phyloP scores from a whole-genome alignment of 2,888 invertebrate species.

The Linyphia triangularis region DNA sequence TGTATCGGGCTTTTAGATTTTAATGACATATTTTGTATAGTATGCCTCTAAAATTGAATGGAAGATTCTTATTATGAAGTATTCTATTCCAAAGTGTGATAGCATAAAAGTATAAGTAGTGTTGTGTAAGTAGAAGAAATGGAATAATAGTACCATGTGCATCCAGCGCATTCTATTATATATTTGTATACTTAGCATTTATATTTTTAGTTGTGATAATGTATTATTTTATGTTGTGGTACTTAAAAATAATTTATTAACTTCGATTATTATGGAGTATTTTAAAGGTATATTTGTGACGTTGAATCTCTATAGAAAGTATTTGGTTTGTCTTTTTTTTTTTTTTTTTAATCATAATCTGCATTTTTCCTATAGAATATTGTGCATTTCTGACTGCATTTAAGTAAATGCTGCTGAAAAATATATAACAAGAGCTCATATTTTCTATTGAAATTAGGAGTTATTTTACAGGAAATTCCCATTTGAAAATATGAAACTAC shows the following conservation, averaged over 20 bases:
- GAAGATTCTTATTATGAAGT: neutral
- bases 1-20: neutral
- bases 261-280: neutral
- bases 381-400: neutral
- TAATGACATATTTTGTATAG: neutral
- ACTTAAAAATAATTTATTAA: constrained; percentile 31
- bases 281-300: neutral
- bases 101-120: neutral
- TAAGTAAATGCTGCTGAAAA: neutral
- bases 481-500: neutral
- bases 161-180: neutral
- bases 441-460: neutral
- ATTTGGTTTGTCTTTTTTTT: neutral
- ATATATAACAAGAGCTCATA: neutral
- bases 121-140: neutral
- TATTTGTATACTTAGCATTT: constrained; percentile 37
- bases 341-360: neutral
- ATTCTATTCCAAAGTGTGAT: neutral
- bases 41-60: neutral
- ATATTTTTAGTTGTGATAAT: constrained; percentile 13
- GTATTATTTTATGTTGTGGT: constrained; percentile 12
- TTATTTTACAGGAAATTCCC: neutral
- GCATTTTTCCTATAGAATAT: neutral
- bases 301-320: neutral
- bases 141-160: too few relatives aligned